These are phyloP conservation scores for Lophura nycthemera DNA, from an alignment of 2,113 vertebrate genomes.

Conservation along the genomic window DNA sequence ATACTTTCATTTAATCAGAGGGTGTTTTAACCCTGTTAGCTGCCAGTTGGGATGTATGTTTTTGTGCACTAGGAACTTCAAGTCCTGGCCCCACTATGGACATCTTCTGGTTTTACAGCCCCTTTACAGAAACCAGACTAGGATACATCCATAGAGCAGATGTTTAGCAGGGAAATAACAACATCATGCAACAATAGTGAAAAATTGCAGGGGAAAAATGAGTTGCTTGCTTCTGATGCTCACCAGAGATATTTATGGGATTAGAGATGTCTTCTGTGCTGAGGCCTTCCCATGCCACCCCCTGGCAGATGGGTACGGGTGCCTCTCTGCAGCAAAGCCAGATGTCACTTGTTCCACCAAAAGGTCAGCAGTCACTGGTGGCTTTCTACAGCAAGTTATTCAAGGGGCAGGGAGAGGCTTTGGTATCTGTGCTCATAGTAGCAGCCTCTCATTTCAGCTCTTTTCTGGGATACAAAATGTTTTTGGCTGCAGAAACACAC, in stretches of 20 bases:
- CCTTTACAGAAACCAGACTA: slow-evolving; percentile 13
- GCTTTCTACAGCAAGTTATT: background rate
- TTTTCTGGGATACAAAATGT: background rate
- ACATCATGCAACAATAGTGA: background rate
- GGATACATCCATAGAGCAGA: background rate
- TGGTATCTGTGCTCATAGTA: background rate
- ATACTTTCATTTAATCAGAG: slow-evolving; percentile 72
- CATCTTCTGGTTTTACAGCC: background rate
- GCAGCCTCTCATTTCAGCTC: background rate
- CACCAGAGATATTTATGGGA: slow-evolving; percentile 12
- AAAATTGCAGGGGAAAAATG: background rate
- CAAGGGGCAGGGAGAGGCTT: background rate
- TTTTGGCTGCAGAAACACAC: background rate
- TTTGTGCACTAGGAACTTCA: background rate
- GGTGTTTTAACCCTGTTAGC: slow-evolving; percentile 72
- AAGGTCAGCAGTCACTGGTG: background rate
- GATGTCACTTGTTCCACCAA: background rate
- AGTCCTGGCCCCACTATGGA: slow-evolving; percentile 12
- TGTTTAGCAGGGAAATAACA: background rate
- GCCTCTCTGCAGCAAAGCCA: background rate
- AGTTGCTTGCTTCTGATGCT: background rate
- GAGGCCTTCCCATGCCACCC: background rate
- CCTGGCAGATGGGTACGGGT: background rate
- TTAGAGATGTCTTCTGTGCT: background rate
- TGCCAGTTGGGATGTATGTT: slow-evolving; percentile 51